Conservation (phyloP, 2,797 vertebrate genomes). For the Lepus oiostolus region DNA sequence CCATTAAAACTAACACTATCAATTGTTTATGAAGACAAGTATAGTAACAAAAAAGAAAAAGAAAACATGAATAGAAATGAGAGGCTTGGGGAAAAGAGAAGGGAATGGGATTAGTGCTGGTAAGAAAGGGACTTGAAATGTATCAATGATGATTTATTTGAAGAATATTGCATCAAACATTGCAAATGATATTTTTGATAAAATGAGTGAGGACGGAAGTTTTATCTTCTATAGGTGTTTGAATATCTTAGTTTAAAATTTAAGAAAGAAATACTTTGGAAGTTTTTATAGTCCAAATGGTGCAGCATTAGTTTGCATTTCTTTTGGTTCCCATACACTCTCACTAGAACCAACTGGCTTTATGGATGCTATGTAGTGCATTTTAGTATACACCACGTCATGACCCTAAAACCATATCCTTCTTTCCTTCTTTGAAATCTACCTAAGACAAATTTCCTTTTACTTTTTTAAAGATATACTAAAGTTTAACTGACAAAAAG, state of each 20-base stretch:
- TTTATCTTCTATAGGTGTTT: neutral
- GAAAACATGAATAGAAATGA: neutral
- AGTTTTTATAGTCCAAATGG: neutral
- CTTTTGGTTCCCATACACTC: neutral
- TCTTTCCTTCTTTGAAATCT: neutral
- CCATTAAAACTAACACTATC: neutral
- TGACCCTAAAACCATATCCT: neutral
- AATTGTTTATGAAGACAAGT: neutral
- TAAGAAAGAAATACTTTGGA: neutral
- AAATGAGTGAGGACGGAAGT: neutral
- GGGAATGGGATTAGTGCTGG: neutral
- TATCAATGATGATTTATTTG: neutral
- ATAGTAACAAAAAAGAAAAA: neutral
- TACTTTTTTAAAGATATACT: neutral
- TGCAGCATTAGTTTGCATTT: neutral
- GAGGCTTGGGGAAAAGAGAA: neutral
- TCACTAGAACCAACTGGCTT: neutral
- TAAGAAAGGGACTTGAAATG: neutral
- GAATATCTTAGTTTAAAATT: neutral
- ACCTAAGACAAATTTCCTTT: neutral
- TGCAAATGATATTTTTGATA: neutral
- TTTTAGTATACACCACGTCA: neutral
- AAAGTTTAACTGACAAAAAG: neutral
- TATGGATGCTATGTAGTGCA: neutral
- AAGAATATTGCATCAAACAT: neutral